phyloP scores from a whole-genome alignment of 2,797 vertebrate species.

The Squalus acanthias region DNA sequence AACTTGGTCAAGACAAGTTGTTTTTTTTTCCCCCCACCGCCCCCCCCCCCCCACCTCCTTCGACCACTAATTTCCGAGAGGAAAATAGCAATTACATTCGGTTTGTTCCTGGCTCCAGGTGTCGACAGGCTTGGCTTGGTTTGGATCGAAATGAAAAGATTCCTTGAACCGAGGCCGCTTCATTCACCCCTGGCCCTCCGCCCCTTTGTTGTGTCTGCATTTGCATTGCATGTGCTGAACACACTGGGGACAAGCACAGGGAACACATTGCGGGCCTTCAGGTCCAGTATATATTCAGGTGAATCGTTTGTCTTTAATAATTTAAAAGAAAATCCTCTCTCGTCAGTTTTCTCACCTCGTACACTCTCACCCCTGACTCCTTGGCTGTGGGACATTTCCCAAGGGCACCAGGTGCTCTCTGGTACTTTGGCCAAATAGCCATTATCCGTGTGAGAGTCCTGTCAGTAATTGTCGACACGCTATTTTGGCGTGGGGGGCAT shows the following conservation, averaged over 20 bases:
- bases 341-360: background rate
- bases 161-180: background rate
- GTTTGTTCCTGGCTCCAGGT: background rate
- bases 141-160: background rate
- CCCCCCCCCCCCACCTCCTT: background rate
- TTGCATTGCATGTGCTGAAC: constrained; percentile 4
- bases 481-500: background rate
- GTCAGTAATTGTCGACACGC: background rate
- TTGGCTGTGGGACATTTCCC: background rate
- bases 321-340: background rate
- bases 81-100: background rate
- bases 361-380: background rate
- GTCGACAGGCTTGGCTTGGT: background rate
- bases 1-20: background rate
- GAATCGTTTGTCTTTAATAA: background rate
- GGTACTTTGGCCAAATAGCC: background rate
- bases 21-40: background rate
- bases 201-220: background rate
- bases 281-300: background rate
- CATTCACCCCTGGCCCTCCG: background rate
- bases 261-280: background rate
- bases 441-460: background rate
- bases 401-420: background rate
- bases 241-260: background rate
- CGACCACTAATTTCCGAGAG: background rate